Evolutionary conservation across 2,113 vertebrate species (phyloP), one percentile per base, ranked within the genome.

Genomic region (Alethe castanea): DNA sequence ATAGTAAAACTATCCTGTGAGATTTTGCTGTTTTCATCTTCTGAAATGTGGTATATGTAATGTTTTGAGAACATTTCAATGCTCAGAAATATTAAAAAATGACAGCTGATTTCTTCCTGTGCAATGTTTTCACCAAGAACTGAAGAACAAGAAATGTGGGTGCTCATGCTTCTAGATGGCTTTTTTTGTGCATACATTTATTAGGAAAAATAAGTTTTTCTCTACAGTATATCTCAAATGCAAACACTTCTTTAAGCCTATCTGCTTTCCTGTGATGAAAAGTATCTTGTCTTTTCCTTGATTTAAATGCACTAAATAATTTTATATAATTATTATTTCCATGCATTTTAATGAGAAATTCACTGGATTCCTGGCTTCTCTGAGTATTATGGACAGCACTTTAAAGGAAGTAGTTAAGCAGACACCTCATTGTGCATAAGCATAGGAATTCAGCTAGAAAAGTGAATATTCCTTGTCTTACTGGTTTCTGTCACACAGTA

Each of bases 401-500:
- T 88, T 60, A 81, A 92, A 89, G 71, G 89, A 92, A 91, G 78
- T 85, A 92, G 86, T 97, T 95, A 95, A 90, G 74, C 67, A 81
- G 93, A 69, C 70, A 86, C 79, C 94, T 86, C 7, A 5, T 83
- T 91, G 93, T 86, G 80, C 64, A n/a, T 74, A 81, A 71, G 48
- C 80, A 29, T 77, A 66, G 50, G 24, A 52, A 33, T 60, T 95
- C 60, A 94, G 74, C 57, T 87, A 53, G 69, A 91, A 86, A 18
- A 45, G 35, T 85, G 86, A 64, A 77, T 90, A 94, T 95, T 95
- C 81, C 57, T 85, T 62, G 72, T 82, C 88, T 87, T 94, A 96
- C 74, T 86, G 93, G 64, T 40, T 92, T 93, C 87, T 96, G 45
- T 85, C 86, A 88, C 62, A 87, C 52, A n/a, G 53, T 82, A 40